phyloP scores from a whole-genome alignment of 2,888 invertebrate species.

The Drosophila villosipedis region DNA sequence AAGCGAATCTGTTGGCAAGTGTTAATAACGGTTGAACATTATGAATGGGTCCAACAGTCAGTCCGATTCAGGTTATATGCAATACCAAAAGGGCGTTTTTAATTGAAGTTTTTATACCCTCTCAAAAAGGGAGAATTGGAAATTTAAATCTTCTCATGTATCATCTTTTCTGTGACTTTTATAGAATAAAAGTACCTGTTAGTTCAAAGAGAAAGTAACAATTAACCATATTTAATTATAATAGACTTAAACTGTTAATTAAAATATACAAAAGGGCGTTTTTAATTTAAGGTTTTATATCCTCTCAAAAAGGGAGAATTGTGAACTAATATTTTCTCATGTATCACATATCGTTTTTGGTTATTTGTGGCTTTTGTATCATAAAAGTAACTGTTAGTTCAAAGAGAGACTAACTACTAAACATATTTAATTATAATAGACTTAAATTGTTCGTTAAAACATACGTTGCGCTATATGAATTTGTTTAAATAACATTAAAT shows the following conservation, averaged over 20 bases:
- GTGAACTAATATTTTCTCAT: no score
- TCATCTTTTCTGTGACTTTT: background rate
- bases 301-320: background rate
- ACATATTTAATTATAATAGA: background rate
- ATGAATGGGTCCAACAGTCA: constrained; percentile 19
- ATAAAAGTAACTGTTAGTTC: background rate
- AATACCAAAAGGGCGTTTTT: constrained; percentile 10
- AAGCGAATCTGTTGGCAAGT: constrained; percentile 10
- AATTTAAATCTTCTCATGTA: no score
- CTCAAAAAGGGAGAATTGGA: background rate
- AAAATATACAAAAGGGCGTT: background rate
- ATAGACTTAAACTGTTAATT: background rate
- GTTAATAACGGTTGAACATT: constrained; percentile 29
- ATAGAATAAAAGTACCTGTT: background rate
- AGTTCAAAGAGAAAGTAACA: background rate
- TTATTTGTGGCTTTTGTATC: no score
- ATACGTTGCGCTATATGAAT: background rate
- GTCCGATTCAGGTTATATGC: constrained; percentile 18
- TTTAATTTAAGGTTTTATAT: background rate
- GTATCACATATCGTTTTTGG: background rate
- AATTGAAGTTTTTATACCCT: background rate
- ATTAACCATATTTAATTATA: background rate
- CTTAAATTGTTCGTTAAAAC: accelerated
- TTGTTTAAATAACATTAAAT: background rate
- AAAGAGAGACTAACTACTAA: background rate